These are phyloP conservation scores for Strix occidentalis DNA, from an alignment of 2,797 vertebrate species.

Conservation along the genomic window DNA sequence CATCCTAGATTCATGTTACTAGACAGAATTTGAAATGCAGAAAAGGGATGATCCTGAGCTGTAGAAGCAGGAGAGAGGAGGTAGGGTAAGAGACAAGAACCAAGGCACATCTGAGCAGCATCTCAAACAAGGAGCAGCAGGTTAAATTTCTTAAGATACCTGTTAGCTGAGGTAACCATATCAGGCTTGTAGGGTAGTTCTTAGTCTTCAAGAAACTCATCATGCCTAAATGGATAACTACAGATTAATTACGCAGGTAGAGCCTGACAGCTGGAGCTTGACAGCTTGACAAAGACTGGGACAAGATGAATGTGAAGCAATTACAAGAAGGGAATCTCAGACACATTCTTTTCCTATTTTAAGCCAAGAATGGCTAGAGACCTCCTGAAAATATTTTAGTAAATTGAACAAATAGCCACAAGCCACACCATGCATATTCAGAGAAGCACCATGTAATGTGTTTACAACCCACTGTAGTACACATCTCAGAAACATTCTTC, in stretches of 20 bases:
- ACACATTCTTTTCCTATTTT: not conserved
- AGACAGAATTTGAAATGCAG: not conserved
- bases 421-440: not conserved
- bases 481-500: not conserved
- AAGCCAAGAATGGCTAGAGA: not conserved
- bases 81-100: not conserved
- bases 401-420: not conserved
- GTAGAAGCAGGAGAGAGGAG: not conserved
- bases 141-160: not conserved
- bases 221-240: not conserved
- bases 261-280: not conserved
- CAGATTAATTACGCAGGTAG: not conserved
- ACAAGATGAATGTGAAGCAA: not conserved
- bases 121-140: not conserved
- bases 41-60: not conserved
- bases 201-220: not conserved
- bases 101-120: not conserved
- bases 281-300: not conserved
- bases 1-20: not conserved
- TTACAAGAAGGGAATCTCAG: not conserved
- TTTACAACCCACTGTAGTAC: not conserved
- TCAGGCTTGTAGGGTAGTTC: not conserved
- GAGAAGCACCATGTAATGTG: not conserved
- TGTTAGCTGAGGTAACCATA: not conserved
- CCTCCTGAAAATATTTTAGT: not conserved